These are phyloP conservation scores for Gadus chalcogrammus DNA, from an alignment of 2,113 vertebrate species.

Conservation along the genomic window DNA sequence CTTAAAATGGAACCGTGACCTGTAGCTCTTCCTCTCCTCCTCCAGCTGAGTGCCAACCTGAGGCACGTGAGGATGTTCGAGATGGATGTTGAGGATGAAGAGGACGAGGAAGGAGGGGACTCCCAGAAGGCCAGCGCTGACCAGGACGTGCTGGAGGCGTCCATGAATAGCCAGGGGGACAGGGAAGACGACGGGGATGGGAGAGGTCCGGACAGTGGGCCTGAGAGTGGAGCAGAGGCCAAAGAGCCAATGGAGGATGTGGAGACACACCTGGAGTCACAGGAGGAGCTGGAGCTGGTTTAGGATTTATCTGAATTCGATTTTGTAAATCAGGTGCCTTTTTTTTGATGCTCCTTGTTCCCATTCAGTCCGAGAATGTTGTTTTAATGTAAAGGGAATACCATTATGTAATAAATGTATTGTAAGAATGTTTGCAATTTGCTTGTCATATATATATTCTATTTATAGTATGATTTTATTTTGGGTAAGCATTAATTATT, in stretches of 20 bases:
- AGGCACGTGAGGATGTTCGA: conserved; percentile 93
- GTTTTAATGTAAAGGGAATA: too few species aligned
- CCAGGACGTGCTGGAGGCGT: conserved; percentile 68
- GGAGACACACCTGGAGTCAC: conserved; percentile 30
- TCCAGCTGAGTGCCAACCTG: conserved; percentile 89
- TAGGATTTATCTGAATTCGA: conserved; percentile 11
- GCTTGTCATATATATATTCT: background rate
- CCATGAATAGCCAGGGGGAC: conserved; percentile 52
- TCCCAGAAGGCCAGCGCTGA: conserved; percentile 73
- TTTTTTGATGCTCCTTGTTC: too few species aligned
- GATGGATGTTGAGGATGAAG: conserved; percentile 97
- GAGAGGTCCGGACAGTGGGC: conserved; percentile 4
- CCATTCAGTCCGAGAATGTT: too few species aligned
- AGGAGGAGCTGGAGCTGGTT: conserved; percentile 54
- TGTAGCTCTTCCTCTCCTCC: background rate
- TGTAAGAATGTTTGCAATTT: background rate
- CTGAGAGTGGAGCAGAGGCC: conserved; percentile 19
- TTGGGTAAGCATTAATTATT: too few species aligned
- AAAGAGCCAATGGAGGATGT: conserved; percentile 23
- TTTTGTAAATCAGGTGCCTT: too few species aligned
- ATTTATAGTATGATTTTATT: background rate
- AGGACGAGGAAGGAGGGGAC: conserved; percentile 85
- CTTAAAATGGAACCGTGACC: too few species aligned
- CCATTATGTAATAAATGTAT: background rate
- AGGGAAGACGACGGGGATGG: conserved; percentile 31